These are phyloP conservation scores for Apus apus DNA, from an alignment of 2,113 vertebrate genomes.

Conservation along the genomic window DNA sequence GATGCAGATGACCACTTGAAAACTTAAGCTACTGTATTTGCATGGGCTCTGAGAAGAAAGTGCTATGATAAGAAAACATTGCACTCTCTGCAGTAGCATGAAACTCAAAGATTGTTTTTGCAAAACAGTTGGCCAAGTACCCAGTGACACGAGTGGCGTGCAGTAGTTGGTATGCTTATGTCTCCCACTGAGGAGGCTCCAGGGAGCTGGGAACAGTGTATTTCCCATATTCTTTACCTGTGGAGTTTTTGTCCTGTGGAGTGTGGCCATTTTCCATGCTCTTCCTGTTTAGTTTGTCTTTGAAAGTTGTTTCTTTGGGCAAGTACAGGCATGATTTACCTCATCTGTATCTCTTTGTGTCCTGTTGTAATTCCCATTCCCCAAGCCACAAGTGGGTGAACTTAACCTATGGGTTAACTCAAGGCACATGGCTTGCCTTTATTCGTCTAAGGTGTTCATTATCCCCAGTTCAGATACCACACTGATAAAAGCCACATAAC, in stretches of 20 bases:
- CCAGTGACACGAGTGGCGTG: not conserved
- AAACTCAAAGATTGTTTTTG: not conserved
- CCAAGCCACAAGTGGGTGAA: not conserved
- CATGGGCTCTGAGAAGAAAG: not conserved
- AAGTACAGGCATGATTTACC: not conserved
- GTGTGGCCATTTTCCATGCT: not conserved
- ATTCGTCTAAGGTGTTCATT: not conserved
- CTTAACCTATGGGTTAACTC: not conserved
- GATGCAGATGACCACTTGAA: not conserved
- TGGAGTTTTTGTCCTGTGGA: not conserved
- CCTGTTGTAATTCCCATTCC: not conserved
- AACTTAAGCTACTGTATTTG: not conserved
- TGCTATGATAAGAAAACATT: not conserved
- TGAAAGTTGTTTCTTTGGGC: not conserved
- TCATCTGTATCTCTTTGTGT: not conserved
- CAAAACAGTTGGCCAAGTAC: not conserved
- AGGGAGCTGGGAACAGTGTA: not conserved
- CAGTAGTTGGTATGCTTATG: not conserved
- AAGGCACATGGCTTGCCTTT: not conserved
- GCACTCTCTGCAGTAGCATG: not conserved
- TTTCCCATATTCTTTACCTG: not conserved
- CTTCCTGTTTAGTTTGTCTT: not conserved
- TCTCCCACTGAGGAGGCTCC: not conserved
- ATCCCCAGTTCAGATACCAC: not conserved
- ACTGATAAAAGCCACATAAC: not conserved